phyloP scores from a whole-genome alignment of 2,888 invertebrate genomes.

The Lacanobia oleracea region DNA sequence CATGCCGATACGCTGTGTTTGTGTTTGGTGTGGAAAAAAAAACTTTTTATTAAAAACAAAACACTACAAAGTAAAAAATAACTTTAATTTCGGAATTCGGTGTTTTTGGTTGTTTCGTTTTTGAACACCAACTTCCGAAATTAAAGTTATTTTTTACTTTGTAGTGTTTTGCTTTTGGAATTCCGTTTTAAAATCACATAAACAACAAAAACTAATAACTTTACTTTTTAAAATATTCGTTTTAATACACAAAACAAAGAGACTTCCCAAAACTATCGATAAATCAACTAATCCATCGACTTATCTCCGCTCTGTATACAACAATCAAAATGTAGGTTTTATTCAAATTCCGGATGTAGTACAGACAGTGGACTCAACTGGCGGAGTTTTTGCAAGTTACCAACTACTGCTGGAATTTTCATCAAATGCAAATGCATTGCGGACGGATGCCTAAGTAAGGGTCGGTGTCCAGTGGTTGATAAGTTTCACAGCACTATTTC shows the following conservation, averaged over 20 bases:
- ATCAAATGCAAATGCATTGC: slow-evolving; percentile 71
- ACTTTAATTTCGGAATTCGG: no score
- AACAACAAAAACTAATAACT: not conserved
- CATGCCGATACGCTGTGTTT: no score
- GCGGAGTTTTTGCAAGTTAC: slow-evolving; percentile 61
- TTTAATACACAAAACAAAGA: not conserved
- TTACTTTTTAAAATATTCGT: no score
- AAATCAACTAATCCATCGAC: slow-evolving; percentile 20
- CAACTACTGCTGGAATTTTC: slow-evolving; percentile 63
- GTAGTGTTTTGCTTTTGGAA: no score
- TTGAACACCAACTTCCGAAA: no score
- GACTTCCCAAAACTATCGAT: slow-evolving; percentile 26
- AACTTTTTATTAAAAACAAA: no score
- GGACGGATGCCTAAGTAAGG: slow-evolving; percentile 49
- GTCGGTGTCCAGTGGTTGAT: slow-evolving; percentile 26
- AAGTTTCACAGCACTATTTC: not conserved
- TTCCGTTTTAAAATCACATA: no score
- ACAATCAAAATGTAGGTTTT: slow-evolving; percentile 68
- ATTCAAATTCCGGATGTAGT: slow-evolving; percentile 68
- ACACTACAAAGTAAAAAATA: no score
- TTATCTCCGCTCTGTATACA: slow-evolving; percentile 51
- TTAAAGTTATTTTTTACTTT: no score
- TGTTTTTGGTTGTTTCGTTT: no score
- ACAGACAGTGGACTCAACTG: slow-evolving; percentile 49
- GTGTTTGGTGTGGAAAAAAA: no score